Percentiles rank a stretch among this genome's conserved stretches.
Evolutionary conservation across 2,797 vertebrate genomes (phyloP).

Genomic region (Chelon auratus): DNA sequence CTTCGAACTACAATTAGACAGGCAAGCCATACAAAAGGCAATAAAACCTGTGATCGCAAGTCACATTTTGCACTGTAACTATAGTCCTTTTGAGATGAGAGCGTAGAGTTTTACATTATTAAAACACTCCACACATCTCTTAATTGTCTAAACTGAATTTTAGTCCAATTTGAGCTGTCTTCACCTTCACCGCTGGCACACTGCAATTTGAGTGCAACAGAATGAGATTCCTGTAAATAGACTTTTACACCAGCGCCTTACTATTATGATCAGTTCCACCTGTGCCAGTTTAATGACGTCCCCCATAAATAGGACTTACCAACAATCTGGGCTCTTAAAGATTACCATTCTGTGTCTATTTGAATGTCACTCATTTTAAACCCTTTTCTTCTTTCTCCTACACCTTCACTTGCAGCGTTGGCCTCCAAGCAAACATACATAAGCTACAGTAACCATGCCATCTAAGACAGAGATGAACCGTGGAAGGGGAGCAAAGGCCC

Average conservation of each 20-base stretch:
- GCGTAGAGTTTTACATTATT: not conserved
- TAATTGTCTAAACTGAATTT: not conserved
- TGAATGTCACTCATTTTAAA: slow-evolving; percentile 44
- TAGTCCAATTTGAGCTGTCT: not conserved
- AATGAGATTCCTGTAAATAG: slow-evolving; percentile 18
- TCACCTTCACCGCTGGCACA: not conserved
- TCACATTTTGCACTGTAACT: not conserved
- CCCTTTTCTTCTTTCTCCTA: slow-evolving; percentile 39
- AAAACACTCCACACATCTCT: not conserved
- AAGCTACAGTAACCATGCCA: slow-evolving; percentile 97
- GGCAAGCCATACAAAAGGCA: not conserved
- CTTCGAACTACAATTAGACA: not conserved
- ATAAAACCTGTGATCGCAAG: not conserved
- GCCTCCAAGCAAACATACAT: slow-evolving; percentile 97
- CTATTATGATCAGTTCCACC: slow-evolving; percentile 47
- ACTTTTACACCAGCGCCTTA: slow-evolving; percentile 36
- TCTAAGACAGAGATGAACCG: slow-evolving; percentile 81
- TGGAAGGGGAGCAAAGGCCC: slow-evolving; percentile 48
- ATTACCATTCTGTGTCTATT: slow-evolving; percentile 29
- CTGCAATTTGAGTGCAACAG: slow-evolving; percentile 10
- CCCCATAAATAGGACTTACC: slow-evolving; percentile 48
- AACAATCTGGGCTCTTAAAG: slow-evolving; percentile 27
- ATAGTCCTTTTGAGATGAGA: too few species aligned
- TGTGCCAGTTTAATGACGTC: slow-evolving; percentile 39
- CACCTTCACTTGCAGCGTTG: slow-evolving; percentile 81